Conservation (phyloP, 2,888 invertebrate species). For the Aporophyla nigra region DNA sequence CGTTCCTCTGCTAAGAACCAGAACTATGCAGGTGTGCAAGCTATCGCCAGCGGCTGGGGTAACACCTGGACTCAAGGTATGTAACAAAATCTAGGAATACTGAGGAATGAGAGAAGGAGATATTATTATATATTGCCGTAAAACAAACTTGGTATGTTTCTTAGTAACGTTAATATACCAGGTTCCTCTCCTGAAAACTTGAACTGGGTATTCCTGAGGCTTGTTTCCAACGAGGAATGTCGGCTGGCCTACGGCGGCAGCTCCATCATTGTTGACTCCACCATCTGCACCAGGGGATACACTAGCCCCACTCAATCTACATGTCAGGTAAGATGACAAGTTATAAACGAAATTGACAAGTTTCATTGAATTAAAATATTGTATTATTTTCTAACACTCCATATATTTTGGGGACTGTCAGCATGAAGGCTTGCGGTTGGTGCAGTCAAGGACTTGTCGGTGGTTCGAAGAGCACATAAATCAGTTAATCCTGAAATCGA, state of each 20-base stretch:
- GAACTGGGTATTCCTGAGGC: constrained; percentile 61
- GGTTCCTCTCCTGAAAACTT: constrained; percentile 54
- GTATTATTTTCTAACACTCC: not conserved
- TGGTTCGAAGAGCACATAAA: not conserved
- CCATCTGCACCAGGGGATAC: constrained; percentile 79
- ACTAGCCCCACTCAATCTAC: constrained; percentile 80
- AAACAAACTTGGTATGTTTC: not conserved
- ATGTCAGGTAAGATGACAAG: constrained; percentile 73
- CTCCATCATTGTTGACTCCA: constrained; percentile 74
- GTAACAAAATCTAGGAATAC: not conserved
- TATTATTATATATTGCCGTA: not conserved
- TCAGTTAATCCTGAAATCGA: not conserved
- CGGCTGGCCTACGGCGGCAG: constrained; percentile 67
- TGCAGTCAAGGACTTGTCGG: no score
- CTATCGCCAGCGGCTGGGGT: constrained; percentile 64
- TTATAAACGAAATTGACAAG: not conserved
- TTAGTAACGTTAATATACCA: not conserved
- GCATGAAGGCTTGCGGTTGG: not conserved
- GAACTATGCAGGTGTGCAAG: constrained; percentile 43
- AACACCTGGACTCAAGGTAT: constrained; percentile 63
- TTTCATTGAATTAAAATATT: not conserved
- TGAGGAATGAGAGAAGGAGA: not conserved
- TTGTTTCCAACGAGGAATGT: constrained; percentile 71
- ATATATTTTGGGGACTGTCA: not conserved
- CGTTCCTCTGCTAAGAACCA: constrained; percentile 44